Base-by-base conservation (phyloP, 37 sponge, comb jelly and placozoan species). In the Mnemiopsis leidyi region DNA sequence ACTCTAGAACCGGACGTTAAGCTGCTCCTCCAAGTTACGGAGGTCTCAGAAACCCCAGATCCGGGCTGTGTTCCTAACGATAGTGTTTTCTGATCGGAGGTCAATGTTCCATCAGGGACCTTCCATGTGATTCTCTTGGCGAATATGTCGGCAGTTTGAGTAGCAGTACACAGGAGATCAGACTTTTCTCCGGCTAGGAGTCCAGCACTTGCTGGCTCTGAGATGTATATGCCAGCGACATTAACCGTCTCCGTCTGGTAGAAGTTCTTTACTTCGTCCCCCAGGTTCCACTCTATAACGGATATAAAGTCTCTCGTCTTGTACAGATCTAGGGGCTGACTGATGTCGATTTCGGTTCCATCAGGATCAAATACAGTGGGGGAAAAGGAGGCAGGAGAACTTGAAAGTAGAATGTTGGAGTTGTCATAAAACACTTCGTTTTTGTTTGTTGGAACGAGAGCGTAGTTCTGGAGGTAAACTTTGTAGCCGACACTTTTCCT, bases 351-450 rank as follows among this genome's bases (percentile, higher is more conserved):
- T 36, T 77, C 79, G 3, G 36, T 16, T 28, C 36, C 35, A 32
- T 77, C 79, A 32, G 79, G 79, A 34, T 33, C 26, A 32, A 77
- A 77, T 33, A 77, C 79, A 3, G 36, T 26, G 30, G 79, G 79
- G 26, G 33, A 34, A 32, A 31, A 77, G 33, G 79, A 77, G 36
- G 79, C 35, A 1, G 79, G 79, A 20, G 79, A 77, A 36, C 20
- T 32, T 13, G 20, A 34, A 1, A 77, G 79, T 16, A 2, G 20
- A 3, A 77, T 32, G 3, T 2, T 32, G 1, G 26, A 21, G 73
- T 71, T 71, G 33, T 77, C 79, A 77, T 34, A 77, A 36, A 77
- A 77, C 79, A 77, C 32, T 21, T 26, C 18, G 79, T 77, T 77
- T 3, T 31, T 9, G 36, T 77, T 36, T 16, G 33, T 36, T 1